Base-by-base conservation (phyloP, 2,797 vertebrate species). In the Mus spretus region DNA sequence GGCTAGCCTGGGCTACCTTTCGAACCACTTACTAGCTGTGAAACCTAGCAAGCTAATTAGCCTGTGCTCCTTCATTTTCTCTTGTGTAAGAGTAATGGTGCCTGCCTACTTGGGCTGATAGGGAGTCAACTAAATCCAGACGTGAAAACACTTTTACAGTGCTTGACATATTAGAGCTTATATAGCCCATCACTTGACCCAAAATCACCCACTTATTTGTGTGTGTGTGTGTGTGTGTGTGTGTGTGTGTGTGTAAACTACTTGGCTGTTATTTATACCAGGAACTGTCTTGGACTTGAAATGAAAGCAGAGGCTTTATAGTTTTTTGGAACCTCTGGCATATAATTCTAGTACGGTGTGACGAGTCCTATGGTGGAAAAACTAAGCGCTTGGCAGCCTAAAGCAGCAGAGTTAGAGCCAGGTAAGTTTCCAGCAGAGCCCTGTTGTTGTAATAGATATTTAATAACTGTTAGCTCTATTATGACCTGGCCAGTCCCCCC, bases 41-140 rank as follows among this genome's bases (percentile, higher is more conserved):
- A 84, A 88, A 74, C 13, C 28, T 55, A 47, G 1, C 28, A 87
- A 90, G 34, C 17, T 47, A 93, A 57, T 57, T 44, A 89, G 20
- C 31, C 72, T 81, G 15, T 37, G 17, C 79, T 75, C 17, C 80
- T 95, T 89, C 40, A 86, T 91, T 81, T 79, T 24, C n/a, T 91
- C 53, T 14, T 44, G 13, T 92, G 7, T 88, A 78, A 74, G 67
- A 83, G 14, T 77, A 92, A 88, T 24, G 75, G 55, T 84, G 47
- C 8, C 37, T 77, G 40, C 9, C 26, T 50, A 2, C 65, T 11
- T 53, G 81, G 28, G 1, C 67, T 74, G 20, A 40, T 86, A 75
- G 24, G 47, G 70, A 90, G 14, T 78, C 75, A 67, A 86, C 44
- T 63, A 44, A 92, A 31, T 55, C 75, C 20, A 79, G 28, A 82